Percentiles rank a stretch among this genome's conserved stretches.
Evolutionary conservation across 2,888 invertebrate species (phyloP).

Genomic region (Synanthedon vespiformis): DNA sequence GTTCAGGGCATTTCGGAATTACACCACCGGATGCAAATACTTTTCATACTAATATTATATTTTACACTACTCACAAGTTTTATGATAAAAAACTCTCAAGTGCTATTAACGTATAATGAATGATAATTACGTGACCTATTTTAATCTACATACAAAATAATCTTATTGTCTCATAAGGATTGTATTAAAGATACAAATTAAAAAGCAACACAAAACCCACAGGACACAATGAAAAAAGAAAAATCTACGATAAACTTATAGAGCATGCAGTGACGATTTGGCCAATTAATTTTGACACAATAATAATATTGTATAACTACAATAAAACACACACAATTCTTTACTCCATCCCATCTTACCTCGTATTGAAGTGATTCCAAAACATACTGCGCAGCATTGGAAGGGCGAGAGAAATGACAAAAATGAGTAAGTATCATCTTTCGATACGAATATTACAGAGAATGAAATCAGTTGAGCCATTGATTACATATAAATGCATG

Average conservation of each 20-base stretch:
- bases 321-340: slow-evolving; percentile 39
- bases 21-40: neutral
- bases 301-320: slow-evolving; percentile 5
- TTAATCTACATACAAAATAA: neutral
- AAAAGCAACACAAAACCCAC: slow-evolving; percentile 73
- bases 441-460: slow-evolving; percentile 49
- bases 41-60: slow-evolving; percentile 5
- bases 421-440: slow-evolving; percentile 56
- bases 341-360: slow-evolving; percentile 79
- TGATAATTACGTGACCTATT: neutral
- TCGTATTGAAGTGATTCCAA: slow-evolving; percentile 99
- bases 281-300: slow-evolving; percentile 8
- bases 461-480: slow-evolving; percentile 17
- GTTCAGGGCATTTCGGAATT: neutral
- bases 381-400: slow-evolving; percentile 94
- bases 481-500: slow-evolving; percentile 32
- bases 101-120: neutral
- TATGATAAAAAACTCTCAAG: neutral
- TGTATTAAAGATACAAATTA: slow-evolving; percentile 22
- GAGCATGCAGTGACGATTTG: slow-evolving; percentile 8
- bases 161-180: neutral
- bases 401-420: slow-evolving; percentile 78
- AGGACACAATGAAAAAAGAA: slow-evolving; percentile 66
- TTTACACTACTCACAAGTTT: slow-evolving; percentile 1
- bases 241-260: slow-evolving; percentile 12